phyloP scores from a whole-genome alignment of 2,113 vertebrate genomes.

The Protobothrops mucrosquamatus region DNA sequence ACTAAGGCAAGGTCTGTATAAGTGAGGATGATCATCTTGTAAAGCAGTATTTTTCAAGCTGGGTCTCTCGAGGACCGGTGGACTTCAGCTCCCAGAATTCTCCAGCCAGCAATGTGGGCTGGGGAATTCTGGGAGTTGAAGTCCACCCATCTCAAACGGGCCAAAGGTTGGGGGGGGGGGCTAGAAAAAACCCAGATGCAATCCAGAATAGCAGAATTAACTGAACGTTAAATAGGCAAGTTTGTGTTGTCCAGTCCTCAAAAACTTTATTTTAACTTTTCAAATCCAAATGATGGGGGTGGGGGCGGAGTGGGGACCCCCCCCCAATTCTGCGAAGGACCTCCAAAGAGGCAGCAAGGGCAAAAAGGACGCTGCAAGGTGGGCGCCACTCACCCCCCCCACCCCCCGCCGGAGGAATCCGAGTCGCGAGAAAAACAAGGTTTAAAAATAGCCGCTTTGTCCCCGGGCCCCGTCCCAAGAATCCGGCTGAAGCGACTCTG shows the following conservation, averaged over 20 bases:
- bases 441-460: neutral
- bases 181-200: neutral
- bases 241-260: neutral
- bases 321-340: neutral
- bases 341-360: neutral
- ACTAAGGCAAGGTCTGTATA: neutral
- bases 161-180: no score
- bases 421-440: neutral
- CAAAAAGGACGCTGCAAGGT: neutral
- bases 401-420: neutral
- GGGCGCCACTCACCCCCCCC: no score
- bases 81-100: neutral
- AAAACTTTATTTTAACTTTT: neutral
- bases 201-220: neutral
- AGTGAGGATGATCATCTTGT: neutral
- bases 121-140: neutral
- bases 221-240: accelerated
- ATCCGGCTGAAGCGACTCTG: neutral
- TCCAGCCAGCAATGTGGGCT: no score
- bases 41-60: neutral
- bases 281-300: neutral
- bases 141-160: neutral
- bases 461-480: neutral
- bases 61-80: neutral
- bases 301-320: no score